Conservation (phyloP, 2,888 invertebrate species). For the Monochamus alternatus region DNA sequence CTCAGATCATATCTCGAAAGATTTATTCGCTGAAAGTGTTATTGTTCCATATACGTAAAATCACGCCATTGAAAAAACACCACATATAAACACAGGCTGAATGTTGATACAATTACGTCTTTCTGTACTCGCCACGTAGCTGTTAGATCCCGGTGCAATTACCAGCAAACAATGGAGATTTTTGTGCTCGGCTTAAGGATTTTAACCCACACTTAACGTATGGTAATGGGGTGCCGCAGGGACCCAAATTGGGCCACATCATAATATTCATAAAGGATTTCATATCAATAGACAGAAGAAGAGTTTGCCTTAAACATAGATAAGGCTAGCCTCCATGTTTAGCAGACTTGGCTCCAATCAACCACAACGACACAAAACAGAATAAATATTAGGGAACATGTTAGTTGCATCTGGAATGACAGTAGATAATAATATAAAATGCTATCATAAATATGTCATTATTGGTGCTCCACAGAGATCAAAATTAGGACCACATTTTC, state of each 20-base stretch:
- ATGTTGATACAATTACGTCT: constrained; percentile 48
- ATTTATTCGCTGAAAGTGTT: constrained; percentile 51
- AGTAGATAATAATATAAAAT: no score
- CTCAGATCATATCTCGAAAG: constrained; percentile 43
- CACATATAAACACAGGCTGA: constrained; percentile 34
- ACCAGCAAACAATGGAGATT: constrained; percentile 30
- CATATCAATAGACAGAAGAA: no score
- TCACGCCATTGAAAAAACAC: constrained; percentile 45
- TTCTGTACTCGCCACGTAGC: constrained; percentile 42
- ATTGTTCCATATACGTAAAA: constrained; percentile 57
- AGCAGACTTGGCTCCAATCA: no score
- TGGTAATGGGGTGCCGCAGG: background rate
- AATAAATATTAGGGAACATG: no score
- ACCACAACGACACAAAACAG: no score
- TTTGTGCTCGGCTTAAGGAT: background rate
- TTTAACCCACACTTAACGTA: background rate
- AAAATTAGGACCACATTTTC: background rate
- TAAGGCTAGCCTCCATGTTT: no score
- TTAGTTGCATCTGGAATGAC: no score
- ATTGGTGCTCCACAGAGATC: background rate
- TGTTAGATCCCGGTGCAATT: constrained; percentile 36
- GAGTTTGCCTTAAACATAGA: no score
- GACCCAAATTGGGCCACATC: background rate
- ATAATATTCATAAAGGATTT: no score
- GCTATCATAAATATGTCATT: background rate